Conservation (phyloP, 1,140 invertebrate species). For the Hermetia illucens region DNA sequence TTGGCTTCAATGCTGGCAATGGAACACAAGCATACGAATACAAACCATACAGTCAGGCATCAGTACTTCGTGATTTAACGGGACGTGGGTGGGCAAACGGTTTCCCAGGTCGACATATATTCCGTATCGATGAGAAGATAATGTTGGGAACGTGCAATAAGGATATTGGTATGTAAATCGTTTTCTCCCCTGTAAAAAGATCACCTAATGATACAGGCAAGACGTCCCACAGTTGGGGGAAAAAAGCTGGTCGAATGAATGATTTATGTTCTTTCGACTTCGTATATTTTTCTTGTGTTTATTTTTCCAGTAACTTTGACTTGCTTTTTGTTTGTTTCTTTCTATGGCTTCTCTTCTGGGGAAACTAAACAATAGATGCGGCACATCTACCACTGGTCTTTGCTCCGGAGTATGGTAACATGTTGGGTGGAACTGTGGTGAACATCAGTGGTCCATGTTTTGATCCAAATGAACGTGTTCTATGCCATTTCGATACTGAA, state of each 20-base stretch:
- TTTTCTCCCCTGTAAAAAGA: no score
- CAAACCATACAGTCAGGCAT: constrained; percentile 75
- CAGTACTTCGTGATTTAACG: constrained; percentile 67
- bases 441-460: constrained; percentile 93
- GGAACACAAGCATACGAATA: constrained; percentile 83
- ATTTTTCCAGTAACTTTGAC: not conserved
- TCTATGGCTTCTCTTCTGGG: not conserved
- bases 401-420: constrained; percentile 86
- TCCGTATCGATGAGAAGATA: constrained; percentile 89
- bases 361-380: constrained; percentile 40
- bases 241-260: no score
- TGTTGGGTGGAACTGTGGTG: constrained; percentile 87
- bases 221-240: not conserved
- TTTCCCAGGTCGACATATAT: constrained; percentile 80
- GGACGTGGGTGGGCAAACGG: constrained; percentile 75
- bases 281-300: not conserved
- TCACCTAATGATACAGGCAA: not conserved
- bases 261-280: not conserved
- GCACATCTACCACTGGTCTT: constrained; percentile 69
- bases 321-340: not conserved
- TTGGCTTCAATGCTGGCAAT: constrained; percentile 93
- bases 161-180: constrained; percentile 57
- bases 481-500: constrained; percentile 67
- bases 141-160: constrained; percentile 83
- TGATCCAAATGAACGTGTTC: constrained; percentile 51